Conservation (phyloP, 2,113 vertebrate species). For the Physeter macrocephalus region DNA sequence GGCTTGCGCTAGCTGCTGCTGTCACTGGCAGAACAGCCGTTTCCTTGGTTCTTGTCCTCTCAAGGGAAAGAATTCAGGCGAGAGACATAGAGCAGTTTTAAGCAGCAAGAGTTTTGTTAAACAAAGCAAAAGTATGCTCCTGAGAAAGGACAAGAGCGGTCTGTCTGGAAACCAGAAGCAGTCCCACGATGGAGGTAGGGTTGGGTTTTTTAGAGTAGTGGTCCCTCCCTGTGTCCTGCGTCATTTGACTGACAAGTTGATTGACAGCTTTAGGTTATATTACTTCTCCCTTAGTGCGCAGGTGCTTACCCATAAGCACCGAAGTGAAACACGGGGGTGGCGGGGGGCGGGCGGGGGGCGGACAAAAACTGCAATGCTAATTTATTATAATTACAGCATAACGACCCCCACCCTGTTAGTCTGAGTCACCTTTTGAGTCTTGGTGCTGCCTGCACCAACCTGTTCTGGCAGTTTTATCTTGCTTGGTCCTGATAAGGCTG, state of each 20-base stretch:
- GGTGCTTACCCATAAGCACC: neutral
- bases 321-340: fast-evolving
- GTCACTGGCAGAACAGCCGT: neutral
- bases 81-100: neutral
- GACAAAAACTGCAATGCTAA: neutral
- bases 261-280: neutral
- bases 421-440: neutral
- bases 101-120: neutral
- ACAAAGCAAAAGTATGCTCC: neutral
- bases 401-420: neutral
- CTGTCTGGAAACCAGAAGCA: neutral
- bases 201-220: neutral
- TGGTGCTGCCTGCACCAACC: neutral
- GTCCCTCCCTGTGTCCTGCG: neutral
- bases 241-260: neutral
- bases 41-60: neutral
- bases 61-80: neutral
- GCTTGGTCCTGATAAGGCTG: neutral
- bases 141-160: neutral
- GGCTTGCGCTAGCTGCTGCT: neutral
- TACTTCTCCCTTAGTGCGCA: neutral
- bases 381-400: neutral
- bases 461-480: neutral
- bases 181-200: neutral
- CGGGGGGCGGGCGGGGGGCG: neutral